Evolutionary conservation across 2,888 invertebrate species (phyloP).

Genomic region (Chorisops tibialis): DNA sequence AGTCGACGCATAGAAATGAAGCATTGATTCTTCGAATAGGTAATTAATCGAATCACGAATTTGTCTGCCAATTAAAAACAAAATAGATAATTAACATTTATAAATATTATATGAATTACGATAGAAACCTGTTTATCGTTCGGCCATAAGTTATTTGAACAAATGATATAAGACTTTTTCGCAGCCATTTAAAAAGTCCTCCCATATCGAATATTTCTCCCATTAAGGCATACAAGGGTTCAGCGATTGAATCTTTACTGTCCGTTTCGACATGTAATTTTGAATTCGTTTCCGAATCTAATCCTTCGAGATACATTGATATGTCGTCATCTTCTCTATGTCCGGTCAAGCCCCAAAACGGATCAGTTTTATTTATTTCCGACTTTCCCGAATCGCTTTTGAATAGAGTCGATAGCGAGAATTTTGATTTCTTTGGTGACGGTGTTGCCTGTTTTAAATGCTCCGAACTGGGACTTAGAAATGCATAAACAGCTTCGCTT

Average conservation of each 20-base stretch:
- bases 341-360: conserved; percentile 55
- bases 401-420: conserved; percentile 81
- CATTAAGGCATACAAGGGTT: conserved; percentile 81
- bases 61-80: conserved; percentile 59
- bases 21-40: conserved; percentile 86
- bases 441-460: conserved; percentile 76
- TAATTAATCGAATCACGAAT: conserved; percentile 82
- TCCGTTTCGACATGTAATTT: conserved; percentile 56
- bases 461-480: conserved; percentile 88
- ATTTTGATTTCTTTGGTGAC: conserved; percentile 80
- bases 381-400: conserved; percentile 63
- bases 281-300: conserved; percentile 48
- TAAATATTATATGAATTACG: background rate
- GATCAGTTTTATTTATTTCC: conserved; percentile 43
- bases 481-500: conserved; percentile 85
- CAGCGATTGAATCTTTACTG: conserved; percentile 81
- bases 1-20: conserved; percentile 80
- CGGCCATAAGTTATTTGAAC: conserved; percentile 90
- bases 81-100: conserved; percentile 9
- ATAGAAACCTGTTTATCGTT: conserved; percentile 73
- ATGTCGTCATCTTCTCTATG: conserved; percentile 76
- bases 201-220: conserved; percentile 88
- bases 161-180: conserved; percentile 84
- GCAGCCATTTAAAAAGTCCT: conserved; percentile 82
- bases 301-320: conserved; percentile 71